Evolutionary conservation across 2,888 invertebrate genomes (phyloP).

Genomic region (Calliphora vomitoria): DNA sequence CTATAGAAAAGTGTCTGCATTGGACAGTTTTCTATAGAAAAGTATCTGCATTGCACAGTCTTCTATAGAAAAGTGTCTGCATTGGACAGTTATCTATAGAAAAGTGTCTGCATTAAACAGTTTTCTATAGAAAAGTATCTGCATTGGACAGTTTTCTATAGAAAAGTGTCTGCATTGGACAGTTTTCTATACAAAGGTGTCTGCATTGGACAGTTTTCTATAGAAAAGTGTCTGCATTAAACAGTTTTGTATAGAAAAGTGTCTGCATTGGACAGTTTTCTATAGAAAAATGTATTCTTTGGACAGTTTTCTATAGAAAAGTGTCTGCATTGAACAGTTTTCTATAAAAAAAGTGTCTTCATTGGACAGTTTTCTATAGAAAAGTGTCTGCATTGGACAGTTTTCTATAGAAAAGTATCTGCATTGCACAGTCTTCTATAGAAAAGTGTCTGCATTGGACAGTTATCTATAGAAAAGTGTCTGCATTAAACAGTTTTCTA

Average conservation of each 20-base stretch:
- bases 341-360: neutral
- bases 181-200: neutral
- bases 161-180: neutral
- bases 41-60: neutral
- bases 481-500: neutral
- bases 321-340: neutral
- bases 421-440: neutral
- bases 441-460: neutral
- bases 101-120: neutral
- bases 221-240: neutral
- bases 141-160: neutral
- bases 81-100: neutral
- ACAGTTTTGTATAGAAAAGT: neutral
- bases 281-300: no score
- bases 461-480: neutral
- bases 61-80: neutral
- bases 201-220: neutral
- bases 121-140: neutral
- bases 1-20: neutral
- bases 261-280: neutral
- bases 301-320: no score
- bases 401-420: neutral
- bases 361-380: neutral
- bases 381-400: neutral
- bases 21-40: neutral